These are phyloP conservation scores for Aplocera efformata DNA, from an alignment of 2,888 invertebrate species.

Conservation along the genomic window DNA sequence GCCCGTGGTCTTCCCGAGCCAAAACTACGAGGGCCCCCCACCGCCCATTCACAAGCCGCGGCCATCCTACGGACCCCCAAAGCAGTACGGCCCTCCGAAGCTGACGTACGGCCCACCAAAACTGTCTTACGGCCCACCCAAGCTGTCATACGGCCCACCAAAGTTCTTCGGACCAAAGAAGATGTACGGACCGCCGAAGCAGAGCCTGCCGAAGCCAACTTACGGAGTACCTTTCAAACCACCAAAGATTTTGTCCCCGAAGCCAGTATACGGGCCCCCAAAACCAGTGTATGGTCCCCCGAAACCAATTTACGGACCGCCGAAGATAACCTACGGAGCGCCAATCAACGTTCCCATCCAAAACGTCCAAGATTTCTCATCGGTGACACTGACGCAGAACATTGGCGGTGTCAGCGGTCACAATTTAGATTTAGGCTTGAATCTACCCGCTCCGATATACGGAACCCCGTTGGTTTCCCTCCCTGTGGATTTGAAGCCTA, in stretches of 20 bases:
- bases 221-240: constrained; percentile 57
- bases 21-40: constrained; percentile 74
- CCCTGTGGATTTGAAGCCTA: constrained; percentile 61
- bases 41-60: constrained; percentile 69
- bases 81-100: constrained; percentile 60
- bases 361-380: constrained; percentile 37
- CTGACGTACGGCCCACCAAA: constrained; percentile 46
- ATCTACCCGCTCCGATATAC: constrained; percentile 67
- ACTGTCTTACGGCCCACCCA: constrained; percentile 50
- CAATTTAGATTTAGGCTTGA: constrained; percentile 47
- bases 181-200: constrained; percentile 52
- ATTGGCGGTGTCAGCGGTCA: constrained; percentile 25
- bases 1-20: constrained; percentile 61
- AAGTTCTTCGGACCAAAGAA: constrained; percentile 59
- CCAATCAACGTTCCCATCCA: constrained; percentile 33
- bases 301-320: constrained; percentile 50
- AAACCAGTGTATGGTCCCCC: constrained; percentile 70
- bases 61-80: constrained; percentile 65
- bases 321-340: constrained; percentile 48
- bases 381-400: constrained; percentile 28
- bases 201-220: constrained; percentile 48
- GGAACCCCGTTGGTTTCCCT: constrained; percentile 59
- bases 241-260: constrained; percentile 47
- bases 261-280: constrained; percentile 46
- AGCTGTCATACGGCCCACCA: constrained; percentile 59